phyloP scores from a whole-genome alignment of 2,113 vertebrate species.

The Nesoenas mayeri region DNA sequence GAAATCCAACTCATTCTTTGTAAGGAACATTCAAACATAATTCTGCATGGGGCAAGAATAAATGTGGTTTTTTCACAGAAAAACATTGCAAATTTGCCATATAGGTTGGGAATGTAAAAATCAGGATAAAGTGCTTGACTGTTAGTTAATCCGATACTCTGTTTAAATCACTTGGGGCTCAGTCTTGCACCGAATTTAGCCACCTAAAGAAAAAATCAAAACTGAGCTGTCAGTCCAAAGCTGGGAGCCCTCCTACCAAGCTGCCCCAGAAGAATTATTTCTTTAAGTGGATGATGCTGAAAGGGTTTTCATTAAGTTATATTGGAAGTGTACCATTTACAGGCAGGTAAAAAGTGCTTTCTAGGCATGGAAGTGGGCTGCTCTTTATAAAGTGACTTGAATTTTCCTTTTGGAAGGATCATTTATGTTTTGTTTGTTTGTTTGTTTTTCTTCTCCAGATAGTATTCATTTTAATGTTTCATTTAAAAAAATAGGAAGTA shows the following conservation, averaged over 20 bases:
- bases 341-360: neutral
- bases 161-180: neutral
- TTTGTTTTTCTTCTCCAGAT: neutral
- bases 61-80: neutral
- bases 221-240: neutral
- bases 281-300: neutral
- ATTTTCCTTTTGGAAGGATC: neutral
- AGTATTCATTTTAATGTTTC: neutral
- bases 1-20: neutral
- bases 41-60: neutral
- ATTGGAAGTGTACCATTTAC: neutral
- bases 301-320: neutral
- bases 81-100: neutral
- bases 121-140: neutral
- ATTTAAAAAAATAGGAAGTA: neutral
- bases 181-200: neutral
- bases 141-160: neutral
- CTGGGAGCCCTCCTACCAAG: neutral
- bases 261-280: neutral
- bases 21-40: neutral
- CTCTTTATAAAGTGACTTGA: neutral
- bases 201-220: neutral
- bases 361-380: neutral
- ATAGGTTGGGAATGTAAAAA: neutral
- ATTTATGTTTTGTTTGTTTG: neutral